Evolutionary conservation across 1,140 invertebrate species (phyloP).

Genomic region (Lysiphlebus fabarum): DNA sequence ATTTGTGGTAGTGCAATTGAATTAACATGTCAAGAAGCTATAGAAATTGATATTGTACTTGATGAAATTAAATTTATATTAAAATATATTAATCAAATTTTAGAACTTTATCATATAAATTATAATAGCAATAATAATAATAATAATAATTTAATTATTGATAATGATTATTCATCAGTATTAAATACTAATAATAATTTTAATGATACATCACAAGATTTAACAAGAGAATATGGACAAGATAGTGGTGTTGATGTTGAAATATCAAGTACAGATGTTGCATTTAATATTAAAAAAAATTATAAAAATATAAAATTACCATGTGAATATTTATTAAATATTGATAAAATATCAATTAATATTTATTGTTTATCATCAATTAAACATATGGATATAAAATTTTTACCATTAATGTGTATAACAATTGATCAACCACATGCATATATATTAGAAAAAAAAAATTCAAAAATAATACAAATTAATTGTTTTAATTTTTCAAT

Average conservation of each 20-base stretch:
- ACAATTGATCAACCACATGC: conserved; percentile 66
- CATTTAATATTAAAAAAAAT: not conserved
- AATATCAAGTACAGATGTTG: conserved; percentile 16
- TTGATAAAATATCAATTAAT: conserved; percentile 57
- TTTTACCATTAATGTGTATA: conserved; percentile 58
- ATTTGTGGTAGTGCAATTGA: conserved; percentile 76
- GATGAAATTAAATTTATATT: conserved; percentile 58
- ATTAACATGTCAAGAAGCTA: conserved; percentile 67
- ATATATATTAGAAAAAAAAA: conserved; percentile 59
- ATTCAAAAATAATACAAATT: conserved; percentile 57
- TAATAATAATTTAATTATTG: too few species aligned
- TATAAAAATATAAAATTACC: conserved; percentile 37
- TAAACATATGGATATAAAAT: conserved; percentile 35
- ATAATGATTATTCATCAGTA: not conserved
- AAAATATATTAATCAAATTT: conserved; percentile 36
- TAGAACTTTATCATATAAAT: too few species aligned
- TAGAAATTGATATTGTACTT: conserved; percentile 58
- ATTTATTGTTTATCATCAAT: conserved; percentile 12
- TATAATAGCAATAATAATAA: too few species aligned
- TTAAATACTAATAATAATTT: not conserved
- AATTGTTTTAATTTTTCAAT: conserved; percentile 61
- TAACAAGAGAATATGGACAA: conserved; percentile 21
- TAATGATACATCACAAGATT: not conserved
- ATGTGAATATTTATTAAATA: conserved; percentile 64
- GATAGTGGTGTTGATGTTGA: conserved; percentile 54